Evolutionary conservation across 2,113 vertebrate genomes (phyloP).

Genomic region (Pristiophorus japonicus): DNA sequence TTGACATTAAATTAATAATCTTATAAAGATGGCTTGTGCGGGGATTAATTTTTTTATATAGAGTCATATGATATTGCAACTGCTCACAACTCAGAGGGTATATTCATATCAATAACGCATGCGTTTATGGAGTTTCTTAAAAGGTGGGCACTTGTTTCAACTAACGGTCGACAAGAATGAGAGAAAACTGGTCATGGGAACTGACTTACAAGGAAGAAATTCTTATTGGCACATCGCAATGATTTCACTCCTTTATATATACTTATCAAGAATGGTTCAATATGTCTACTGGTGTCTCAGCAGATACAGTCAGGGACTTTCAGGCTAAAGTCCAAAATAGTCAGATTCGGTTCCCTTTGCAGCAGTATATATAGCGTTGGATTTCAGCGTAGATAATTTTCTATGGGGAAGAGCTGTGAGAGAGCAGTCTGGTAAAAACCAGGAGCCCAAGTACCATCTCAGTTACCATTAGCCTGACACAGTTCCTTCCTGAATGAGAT

Average conservation of each 20-base stretch:
- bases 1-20: neutral
- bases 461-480: no score
- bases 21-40: neutral
- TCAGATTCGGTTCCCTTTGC: no score
- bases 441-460: neutral
- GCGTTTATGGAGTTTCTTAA: neutral
- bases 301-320: neutral
- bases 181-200: neutral
- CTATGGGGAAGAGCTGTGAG: neutral
- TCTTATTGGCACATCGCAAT: neutral
- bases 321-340: neutral
- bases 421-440: neutral
- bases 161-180: neutral
- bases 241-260: neutral
- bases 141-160: neutral
- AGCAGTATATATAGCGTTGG: no score
- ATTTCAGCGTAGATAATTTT: neutral
- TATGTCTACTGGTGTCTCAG: neutral
- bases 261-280: neutral
- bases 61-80: neutral
- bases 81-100: neutral
- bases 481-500: neutral
- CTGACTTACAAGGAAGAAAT: neutral
- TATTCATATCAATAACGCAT: neutral
- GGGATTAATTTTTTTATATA: neutral